Conservation (phyloP, 2,113 vertebrate genomes). For the Proteles cristata region DNA sequence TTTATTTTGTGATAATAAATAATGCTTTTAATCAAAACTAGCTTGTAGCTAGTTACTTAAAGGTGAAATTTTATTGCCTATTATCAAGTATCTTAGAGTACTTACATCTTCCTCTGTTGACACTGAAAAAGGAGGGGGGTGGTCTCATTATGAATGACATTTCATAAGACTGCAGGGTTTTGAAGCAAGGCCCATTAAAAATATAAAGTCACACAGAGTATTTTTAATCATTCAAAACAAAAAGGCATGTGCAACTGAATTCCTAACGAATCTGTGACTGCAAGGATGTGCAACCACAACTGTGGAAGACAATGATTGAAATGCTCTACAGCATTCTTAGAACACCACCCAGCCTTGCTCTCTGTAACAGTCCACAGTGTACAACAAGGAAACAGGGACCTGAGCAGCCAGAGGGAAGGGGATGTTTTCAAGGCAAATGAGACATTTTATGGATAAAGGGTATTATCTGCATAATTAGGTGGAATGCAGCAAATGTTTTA, state of each 20-base stretch:
- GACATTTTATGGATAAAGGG: constrained; percentile 26
- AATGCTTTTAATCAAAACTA: constrained; percentile 29
- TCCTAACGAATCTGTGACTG: constrained; percentile 45
- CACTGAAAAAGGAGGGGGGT: background rate
- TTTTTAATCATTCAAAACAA: constrained; percentile 57
- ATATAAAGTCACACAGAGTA: background rate
- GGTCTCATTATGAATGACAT: constrained; percentile 27
- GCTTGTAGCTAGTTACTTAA: constrained; percentile 32
- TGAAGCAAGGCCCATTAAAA: background rate
- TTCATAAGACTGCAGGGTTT: constrained; percentile 36
- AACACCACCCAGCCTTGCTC: constrained; percentile 45
- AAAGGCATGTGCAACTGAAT: constrained; percentile 45
- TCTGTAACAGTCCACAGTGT: constrained; percentile 27
- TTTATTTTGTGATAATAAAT: constrained; percentile 30
- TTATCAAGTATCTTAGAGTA: constrained; percentile 27
- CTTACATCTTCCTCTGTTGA: constrained; percentile 15
- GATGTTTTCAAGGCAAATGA: constrained; percentile 61
- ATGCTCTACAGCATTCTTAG: constrained; percentile 38
- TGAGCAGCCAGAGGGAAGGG: constrained; percentile 71
- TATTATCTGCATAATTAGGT: constrained; percentile 58
- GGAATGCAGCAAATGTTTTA: constrained; percentile 67
- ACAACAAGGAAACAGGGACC: constrained; percentile 64
- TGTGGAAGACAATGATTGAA: background rate
- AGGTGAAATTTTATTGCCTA: background rate
- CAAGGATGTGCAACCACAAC: background rate